Evolutionary conservation across 2,888 invertebrate genomes (phyloP).

Genomic region (Gryllus longicercus): DNA sequence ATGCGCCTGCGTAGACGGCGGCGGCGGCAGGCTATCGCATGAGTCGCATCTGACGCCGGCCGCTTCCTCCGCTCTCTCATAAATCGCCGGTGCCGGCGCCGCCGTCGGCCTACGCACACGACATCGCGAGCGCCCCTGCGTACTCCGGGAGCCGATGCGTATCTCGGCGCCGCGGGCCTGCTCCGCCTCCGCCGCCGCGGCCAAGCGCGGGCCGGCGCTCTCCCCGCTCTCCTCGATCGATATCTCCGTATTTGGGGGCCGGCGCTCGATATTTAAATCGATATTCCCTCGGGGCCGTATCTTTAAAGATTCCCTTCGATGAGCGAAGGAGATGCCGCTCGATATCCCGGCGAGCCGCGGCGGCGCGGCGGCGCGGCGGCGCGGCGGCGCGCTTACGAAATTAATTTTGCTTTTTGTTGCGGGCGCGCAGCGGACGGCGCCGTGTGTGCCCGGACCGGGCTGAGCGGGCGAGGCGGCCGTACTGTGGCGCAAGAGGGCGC

Average conservation of each 20-base stretch:
- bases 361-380: too few species aligned
- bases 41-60: background rate
- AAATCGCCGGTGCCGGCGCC: background rate
- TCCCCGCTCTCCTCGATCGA: background rate
- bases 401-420: background rate
- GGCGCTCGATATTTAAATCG: background rate
- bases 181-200: background rate
- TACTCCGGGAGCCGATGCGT: background rate
- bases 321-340: background rate
- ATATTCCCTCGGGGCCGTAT: background rate
- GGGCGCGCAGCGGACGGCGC: too few species aligned
- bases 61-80: background rate
- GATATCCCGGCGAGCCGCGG: background rate
- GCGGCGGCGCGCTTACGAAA: constrained; percentile 17
- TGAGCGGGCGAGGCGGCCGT: too few species aligned
- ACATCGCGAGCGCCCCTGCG: background rate
- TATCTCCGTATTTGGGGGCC: background rate
- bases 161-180: background rate
- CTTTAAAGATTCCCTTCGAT: constrained; percentile 1
- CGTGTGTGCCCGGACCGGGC: too few species aligned
- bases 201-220: background rate
- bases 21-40: background rate
- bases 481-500: too few species aligned
- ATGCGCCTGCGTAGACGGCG: background rate
- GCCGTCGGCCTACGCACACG: background rate